These are phyloP conservation scores for Morone saxatilis DNA, from an alignment of 2,113 vertebrate genomes.

Conservation along the genomic window DNA sequence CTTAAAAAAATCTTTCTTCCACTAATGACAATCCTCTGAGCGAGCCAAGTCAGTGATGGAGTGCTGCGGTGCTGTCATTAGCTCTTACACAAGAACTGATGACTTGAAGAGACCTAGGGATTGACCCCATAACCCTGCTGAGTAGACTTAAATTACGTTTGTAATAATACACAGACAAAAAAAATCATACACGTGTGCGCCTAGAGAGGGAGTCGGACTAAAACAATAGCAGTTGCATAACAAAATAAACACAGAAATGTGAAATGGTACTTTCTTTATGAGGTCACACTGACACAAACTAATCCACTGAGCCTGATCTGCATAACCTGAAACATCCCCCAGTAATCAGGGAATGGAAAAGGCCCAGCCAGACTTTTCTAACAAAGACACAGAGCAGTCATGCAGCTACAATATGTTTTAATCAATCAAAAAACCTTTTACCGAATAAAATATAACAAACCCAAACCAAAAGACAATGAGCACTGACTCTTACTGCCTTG, in stretches of 20 bases:
- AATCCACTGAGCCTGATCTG: constrained; percentile 51
- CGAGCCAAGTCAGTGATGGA: constrained; percentile 25
- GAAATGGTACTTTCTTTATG: constrained; percentile 71
- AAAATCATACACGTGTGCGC: constrained; percentile 22
- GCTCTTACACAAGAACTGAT: constrained; percentile 42
- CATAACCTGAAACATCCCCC: constrained; percentile 57
- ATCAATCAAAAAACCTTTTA: constrained; percentile 31
- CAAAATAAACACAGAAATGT: constrained; percentile 55
- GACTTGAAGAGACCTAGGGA: constrained; percentile 23
- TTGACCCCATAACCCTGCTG: constrained; percentile 36
- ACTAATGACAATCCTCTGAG: constrained; percentile 5
- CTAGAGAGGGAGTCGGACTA: constrained; percentile 19
- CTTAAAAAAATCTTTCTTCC: constrained; percentile 18
- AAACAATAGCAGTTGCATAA: constrained; percentile 71
- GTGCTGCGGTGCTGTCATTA: constrained; percentile 10
- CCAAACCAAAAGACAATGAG: background rate
- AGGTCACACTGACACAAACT: constrained; percentile 70
- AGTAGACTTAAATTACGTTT: constrained; percentile 32
- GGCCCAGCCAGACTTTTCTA: constrained; percentile 4
- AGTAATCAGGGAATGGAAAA: constrained; percentile 39
- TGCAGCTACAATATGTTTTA: constrained; percentile 19
- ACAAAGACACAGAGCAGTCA: constrained; percentile 17
- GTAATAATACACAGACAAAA: constrained; percentile 36
- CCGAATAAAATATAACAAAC: constrained; percentile 9
- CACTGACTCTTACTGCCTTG: background rate